phyloP scores from a whole-genome alignment of 1,140 invertebrate genomes.

The Drosophila santomea region DNA sequence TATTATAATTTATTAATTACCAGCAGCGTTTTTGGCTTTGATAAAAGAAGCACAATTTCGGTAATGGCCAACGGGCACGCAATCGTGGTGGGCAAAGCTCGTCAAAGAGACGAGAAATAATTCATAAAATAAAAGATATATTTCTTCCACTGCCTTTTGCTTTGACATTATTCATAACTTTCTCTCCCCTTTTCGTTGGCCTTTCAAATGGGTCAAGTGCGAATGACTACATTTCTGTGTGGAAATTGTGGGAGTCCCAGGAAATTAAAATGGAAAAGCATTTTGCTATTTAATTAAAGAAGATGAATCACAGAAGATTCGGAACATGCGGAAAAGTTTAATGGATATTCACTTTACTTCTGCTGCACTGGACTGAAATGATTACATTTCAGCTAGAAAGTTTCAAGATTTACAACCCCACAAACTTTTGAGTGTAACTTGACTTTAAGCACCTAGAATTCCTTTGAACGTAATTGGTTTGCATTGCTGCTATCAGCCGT shows the following conservation, averaged over 20 bases:
- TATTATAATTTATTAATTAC: slow-evolving; percentile 73
- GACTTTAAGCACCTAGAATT: slow-evolving; percentile 5
- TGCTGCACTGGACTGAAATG: not conserved
- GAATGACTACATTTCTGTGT: slow-evolving; percentile 46
- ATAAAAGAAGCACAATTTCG: slow-evolving; percentile 40
- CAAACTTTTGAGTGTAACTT: slow-evolving; percentile 6
- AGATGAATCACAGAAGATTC: no score
- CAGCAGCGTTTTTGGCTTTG: slow-evolving; percentile 42
- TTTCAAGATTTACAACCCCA: slow-evolving; percentile 2
- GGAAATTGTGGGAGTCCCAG: slow-evolving; percentile 32
- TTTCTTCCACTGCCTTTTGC: slow-evolving; percentile 31
- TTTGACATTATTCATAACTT: slow-evolving; percentile 68
- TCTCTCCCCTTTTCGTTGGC: slow-evolving; percentile 8
- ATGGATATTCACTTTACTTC: not conserved
- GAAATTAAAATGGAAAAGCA: slow-evolving; percentile 6
- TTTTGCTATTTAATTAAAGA: slow-evolving; percentile 3
- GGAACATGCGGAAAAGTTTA: not conserved
- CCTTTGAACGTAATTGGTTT: slow-evolving; percentile 32
- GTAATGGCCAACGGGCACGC: slow-evolving; percentile 62
- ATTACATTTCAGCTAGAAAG: not conserved
- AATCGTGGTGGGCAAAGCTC: slow-evolving; percentile 19
- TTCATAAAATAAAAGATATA: slow-evolving; percentile 45
- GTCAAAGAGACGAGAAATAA: slow-evolving; percentile 6
- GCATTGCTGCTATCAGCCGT: slow-evolving; percentile 26
- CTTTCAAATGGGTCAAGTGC: slow-evolving; percentile 68